Conservation (phyloP, 2,888 invertebrate genomes). For the Drosophila mulleri region DNA sequence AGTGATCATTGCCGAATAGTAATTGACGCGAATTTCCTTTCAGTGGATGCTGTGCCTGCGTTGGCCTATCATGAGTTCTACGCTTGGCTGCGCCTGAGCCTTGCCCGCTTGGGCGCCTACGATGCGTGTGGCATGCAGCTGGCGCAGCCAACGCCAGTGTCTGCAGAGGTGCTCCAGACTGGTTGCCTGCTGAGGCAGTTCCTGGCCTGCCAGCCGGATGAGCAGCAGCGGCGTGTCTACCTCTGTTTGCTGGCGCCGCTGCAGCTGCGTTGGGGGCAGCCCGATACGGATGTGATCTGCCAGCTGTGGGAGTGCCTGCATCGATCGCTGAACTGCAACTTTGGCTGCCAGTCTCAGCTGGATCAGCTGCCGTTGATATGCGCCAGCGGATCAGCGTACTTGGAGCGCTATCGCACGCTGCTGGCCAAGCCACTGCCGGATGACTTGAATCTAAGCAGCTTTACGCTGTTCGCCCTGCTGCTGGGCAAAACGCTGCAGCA, state of each 20-base stretch:
- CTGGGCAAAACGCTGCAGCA: constrained; percentile 84
- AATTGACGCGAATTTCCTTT: neutral
- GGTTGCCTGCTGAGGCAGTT: constrained; percentile 83
- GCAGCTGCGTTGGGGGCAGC: constrained; percentile 85
- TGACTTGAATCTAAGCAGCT: constrained; percentile 85
- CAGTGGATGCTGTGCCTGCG: constrained; percentile 34
- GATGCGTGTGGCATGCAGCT: constrained; percentile 76
- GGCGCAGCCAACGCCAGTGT: constrained; percentile 31
- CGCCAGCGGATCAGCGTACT: constrained; percentile 78
- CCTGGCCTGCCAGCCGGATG: constrained; percentile 85
- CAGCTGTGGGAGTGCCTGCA: constrained; percentile 87
- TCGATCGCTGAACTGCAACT: constrained; percentile 86
- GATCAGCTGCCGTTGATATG: constrained; percentile 85
- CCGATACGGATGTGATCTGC: constrained; percentile 85
- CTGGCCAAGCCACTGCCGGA: constrained; percentile 71
- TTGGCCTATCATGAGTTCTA: constrained; percentile 79
- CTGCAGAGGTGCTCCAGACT: constrained; percentile 43
- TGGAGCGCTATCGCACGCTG: constrained; percentile 84
- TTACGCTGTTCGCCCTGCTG: constrained; percentile 85
- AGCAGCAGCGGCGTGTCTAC: constrained; percentile 86
- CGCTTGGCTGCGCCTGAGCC: constrained; percentile 86
- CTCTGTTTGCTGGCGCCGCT: constrained; percentile 85
- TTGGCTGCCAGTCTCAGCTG: constrained; percentile 85
- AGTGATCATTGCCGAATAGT: neutral
- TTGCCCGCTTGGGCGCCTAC: constrained; percentile 85